These are phyloP conservation scores for Melanotaenia duboulayi DNA, from an alignment of 2,113 vertebrate species.

Conservation along the genomic window DNA sequence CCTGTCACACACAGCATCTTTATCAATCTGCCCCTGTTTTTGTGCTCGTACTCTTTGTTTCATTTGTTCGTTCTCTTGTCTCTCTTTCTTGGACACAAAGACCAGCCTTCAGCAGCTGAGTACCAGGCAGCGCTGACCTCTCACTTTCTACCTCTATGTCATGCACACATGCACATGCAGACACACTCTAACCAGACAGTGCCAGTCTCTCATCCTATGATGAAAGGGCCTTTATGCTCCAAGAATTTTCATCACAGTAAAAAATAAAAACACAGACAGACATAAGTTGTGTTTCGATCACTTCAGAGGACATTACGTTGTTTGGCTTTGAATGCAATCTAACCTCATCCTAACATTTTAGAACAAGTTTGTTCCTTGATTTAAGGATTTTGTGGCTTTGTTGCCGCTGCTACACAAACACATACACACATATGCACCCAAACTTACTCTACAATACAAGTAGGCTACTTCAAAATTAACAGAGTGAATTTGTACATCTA, in stretches of 20 bases:
- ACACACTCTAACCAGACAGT: slow-evolving; percentile 50
- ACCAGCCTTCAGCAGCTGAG: slow-evolving; percentile 46
- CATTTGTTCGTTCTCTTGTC: not conserved
- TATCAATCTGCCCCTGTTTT: slow-evolving; percentile 29
- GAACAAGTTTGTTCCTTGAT: not conserved
- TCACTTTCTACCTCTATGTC: slow-evolving; percentile 48
- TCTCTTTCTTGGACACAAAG: slow-evolving; percentile 35
- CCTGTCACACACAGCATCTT: slow-evolving; percentile 22
- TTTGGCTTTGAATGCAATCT: not conserved
- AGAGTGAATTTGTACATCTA: not conserved
- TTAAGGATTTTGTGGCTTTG: not conserved
- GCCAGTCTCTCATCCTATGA: slow-evolving; percentile 60
- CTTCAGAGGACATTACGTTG: not conserved
- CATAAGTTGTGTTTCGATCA: not conserved
- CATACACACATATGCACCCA: not conserved
- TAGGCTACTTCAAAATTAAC: slow-evolving; percentile 26
- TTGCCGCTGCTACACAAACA: not conserved
- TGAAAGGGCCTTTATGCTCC: slow-evolving; percentile 60
- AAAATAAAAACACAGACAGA: not conserved
- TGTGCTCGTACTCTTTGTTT: slow-evolving; percentile 25
- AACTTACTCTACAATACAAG: slow-evolving; percentile 27
- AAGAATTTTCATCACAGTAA: slow-evolving; percentile 3
- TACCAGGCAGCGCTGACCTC: slow-evolving; percentile 68
- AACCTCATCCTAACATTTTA: not conserved
- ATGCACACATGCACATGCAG: slow-evolving; percentile 40